Percentiles rank a stretch among this genome's conserved stretches.
These are phyloP conservation scores for Toxotes chatareus DNA, from an alignment of 2,113 vertebrate species.

Conservation along the genomic window DNA sequence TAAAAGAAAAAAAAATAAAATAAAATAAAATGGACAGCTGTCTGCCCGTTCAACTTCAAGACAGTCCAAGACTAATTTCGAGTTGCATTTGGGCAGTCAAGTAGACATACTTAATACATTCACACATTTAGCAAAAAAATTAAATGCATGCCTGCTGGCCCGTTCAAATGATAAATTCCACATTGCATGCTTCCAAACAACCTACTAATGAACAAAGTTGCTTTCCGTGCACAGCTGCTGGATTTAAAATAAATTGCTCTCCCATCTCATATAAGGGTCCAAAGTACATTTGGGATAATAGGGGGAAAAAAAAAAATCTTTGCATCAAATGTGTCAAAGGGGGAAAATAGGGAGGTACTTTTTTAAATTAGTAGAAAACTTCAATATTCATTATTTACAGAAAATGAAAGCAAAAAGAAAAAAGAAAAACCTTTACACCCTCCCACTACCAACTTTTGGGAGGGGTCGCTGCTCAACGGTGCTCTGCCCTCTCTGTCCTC, in stretches of 20 bases:
- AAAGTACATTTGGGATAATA: conserved; percentile 11
- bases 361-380: conserved; percentile 71
- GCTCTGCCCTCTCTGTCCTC: conserved; percentile 88
- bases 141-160: conserved; percentile 2
- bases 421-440: conserved; percentile 78
- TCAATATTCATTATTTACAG: conserved; percentile 74
- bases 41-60: not conserved
- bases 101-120: conserved; percentile 17
- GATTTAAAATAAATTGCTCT: conserved; percentile 61
- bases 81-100: conserved; percentile 29
- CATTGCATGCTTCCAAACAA: conserved; percentile 23
- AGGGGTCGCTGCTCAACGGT: conserved; percentile 81
- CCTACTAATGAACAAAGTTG: conserved; percentile 19
- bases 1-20: conserved; percentile 18
- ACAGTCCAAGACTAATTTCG: conserved; percentile 7
- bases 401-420: conserved; percentile 26
- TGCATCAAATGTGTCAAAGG: conserved; percentile 5
- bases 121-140: not conserved
- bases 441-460: conserved; percentile 89
- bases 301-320: not conserved
- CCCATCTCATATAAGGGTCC: conserved; percentile 33
- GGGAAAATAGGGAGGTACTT: conserved; percentile 42
- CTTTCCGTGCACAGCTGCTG: conserved; percentile 47
- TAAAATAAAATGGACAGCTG: conserved; percentile 33
- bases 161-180: conserved; percentile 28